Percentiles rank a stretch among this genome's conserved stretches.
Conservation (phyloP, 2,797 vertebrate species). For the Oreochromis mossambicus region DNA sequence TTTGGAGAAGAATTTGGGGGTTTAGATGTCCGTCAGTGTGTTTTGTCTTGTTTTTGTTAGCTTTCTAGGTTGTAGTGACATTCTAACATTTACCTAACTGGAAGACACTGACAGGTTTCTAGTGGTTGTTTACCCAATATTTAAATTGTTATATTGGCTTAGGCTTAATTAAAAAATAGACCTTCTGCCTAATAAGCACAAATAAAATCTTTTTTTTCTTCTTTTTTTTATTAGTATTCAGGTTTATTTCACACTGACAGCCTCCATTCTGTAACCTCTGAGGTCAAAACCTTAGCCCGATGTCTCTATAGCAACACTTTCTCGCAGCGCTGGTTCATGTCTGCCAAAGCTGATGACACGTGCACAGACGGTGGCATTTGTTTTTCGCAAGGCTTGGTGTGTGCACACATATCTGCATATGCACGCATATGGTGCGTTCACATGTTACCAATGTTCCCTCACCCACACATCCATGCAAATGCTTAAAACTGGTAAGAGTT, state of each 20-base stretch:
- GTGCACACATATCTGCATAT: not conserved
- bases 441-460: not conserved
- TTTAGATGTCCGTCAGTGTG: not conserved
- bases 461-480: not conserved
- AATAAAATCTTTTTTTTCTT: not conserved
- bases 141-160: not conserved
- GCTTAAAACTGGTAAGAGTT: not conserved
- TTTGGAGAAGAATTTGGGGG: not conserved
- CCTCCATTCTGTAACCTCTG: constrained; percentile 16
- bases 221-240: not conserved
- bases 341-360: not conserved
- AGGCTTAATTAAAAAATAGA: not conserved
- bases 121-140: not conserved
- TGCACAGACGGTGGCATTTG: not conserved
- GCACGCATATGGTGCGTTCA: not conserved
- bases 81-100: not conserved
- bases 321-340: not conserved
- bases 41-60: not conserved
- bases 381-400: not conserved
- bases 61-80: not conserved
- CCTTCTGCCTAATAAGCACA: not conserved
- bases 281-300: constrained; percentile 1
- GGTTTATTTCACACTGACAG: not conserved
- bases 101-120: not conserved
- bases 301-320: constrained; percentile 22